Evolutionary conservation across 2,888 invertebrate species (phyloP), one percentile per base, ranked within the genome.

Genomic region (Leptinotarsa rubiginosa): DNA sequence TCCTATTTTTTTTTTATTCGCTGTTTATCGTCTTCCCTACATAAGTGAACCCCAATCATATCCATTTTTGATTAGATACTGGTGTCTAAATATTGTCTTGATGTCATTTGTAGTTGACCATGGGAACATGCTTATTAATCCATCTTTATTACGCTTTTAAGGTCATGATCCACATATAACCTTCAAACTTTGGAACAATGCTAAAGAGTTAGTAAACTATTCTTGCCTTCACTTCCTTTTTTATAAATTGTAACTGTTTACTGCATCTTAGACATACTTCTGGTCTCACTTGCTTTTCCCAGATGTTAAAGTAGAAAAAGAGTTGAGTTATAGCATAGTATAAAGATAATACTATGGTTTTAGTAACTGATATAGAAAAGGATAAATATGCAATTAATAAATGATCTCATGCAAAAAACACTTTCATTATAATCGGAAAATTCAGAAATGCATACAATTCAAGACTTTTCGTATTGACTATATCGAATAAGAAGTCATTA

Each of bases 111-210:
- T 62, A n/a, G 62, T 62, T 62, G 62, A 62, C 62, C 62, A 62
- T 62, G 62, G 41, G n/a, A 62, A 25, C 1, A 31, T 25, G 31
- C 62, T 62, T 16, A 62, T 31, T 62, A 62, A 31, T 62, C 31
- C 41, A 41, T 62, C 62, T 62, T 62, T 62, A 62, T 41, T 62
- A 62, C 62, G 41, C 5, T 62, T 62, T n/a, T 62, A 62, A 62
- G 62, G 62, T 62, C 62, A 62, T 62, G 62, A 62, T 62, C 31
- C 62, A 62, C 41, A n/a, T 62, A 62, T 62, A 62, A 62, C 62
- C 62, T 62, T 62, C 62, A 62, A 31, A 31, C 41, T 31, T 16
- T 59, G 41, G 59, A 59, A 25, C 41, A 18, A 31, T 31, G 5
- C 56, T 31, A 2, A 41, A 62, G 16, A 41, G 62, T 62, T 62